Evolutionary conservation across 2,888 invertebrate genomes (phyloP).

Genomic region (Mellilla xanthometata): DNA sequence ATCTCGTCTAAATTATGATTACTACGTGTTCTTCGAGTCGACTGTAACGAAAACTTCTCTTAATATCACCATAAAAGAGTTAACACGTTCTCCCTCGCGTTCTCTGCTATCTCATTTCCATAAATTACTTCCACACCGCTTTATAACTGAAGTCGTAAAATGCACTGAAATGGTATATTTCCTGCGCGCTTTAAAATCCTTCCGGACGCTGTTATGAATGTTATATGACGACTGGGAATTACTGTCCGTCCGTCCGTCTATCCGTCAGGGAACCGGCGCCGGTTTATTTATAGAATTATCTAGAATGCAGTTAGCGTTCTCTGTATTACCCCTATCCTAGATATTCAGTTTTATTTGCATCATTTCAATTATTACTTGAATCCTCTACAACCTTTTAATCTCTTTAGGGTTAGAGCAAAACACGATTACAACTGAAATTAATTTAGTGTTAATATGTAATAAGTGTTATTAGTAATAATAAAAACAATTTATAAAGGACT

Average conservation of each 20-base stretch:
- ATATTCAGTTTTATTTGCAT: too few relatives aligned
- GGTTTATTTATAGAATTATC: conserved; percentile 27
- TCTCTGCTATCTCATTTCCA: conserved; percentile 24
- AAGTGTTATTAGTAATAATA: too few relatives aligned
- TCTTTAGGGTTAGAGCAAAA: too few relatives aligned
- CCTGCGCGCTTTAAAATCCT: conserved; percentile 48
- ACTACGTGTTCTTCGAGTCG: too few relatives aligned
- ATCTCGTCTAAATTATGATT: too few relatives aligned
- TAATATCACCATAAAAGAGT: conserved; percentile 7
- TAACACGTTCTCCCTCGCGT: conserved; percentile 7
- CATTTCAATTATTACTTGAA: too few relatives aligned
- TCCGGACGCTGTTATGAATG: conserved; percentile 51
- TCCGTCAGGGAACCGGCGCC: conserved; percentile 27
- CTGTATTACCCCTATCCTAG: not conserved
- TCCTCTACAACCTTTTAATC: not conserved
- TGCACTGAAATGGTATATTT: conserved; percentile 39
- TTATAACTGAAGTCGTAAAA: conserved; percentile 29
- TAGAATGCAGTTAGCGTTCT: conserved; percentile 13
- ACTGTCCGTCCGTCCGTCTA: conserved; percentile 28
- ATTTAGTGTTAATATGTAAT: too few relatives aligned
- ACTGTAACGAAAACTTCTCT: not conserved
- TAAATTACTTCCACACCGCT: conserved; percentile 25
- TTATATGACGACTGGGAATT: conserved; percentile 43
- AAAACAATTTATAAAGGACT: too few relatives aligned
- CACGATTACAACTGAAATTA: too few relatives aligned